Evolutionary conservation across 2,888 invertebrate genomes (phyloP).

Genomic region (Mythimna ferrago): DNA sequence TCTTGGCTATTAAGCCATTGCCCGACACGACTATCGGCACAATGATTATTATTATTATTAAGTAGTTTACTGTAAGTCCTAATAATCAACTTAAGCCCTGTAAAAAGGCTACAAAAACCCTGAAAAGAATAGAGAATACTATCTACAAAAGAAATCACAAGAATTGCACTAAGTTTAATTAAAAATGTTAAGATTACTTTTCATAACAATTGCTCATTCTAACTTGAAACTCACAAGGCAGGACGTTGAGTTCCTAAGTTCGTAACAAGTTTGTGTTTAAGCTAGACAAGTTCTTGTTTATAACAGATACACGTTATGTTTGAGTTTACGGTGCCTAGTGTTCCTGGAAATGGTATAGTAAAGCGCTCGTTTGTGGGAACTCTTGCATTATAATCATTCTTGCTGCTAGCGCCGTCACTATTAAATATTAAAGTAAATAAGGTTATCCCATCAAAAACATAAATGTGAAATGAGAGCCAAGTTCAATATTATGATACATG

Average conservation of each 20-base stretch:
- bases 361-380: neutral
- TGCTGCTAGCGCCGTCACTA: neutral
- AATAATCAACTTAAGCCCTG: slow-evolving; percentile 1
- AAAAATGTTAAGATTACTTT: slow-evolving; percentile 48
- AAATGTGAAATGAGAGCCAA: too few relatives aligned
- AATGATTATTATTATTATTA: too few relatives aligned
- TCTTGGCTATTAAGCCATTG: too few relatives aligned
- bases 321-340: slow-evolving; percentile 4
- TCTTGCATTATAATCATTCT: neutral
- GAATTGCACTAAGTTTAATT: slow-evolving; percentile 40
- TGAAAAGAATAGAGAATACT: neutral
- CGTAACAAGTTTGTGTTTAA: slow-evolving; percentile 35
- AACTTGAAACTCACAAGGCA: slow-evolving; percentile 26
- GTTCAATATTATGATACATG: too few relatives aligned
- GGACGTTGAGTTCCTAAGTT: slow-evolving; percentile 24
- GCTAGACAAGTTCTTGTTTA: slow-evolving; percentile 17
- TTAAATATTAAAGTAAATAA: too few relatives aligned
- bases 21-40: too few relatives aligned
- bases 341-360: neutral
- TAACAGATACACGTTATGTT: slow-evolving; percentile 24
- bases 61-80: neutral
- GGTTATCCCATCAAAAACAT: too few relatives aligned
- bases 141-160: slow-evolving; percentile 20
- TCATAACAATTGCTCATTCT: slow-evolving; percentile 35
- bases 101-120: neutral